phyloP scores from a whole-genome alignment of 2,113 vertebrate genomes.

The Smithornis capensis region DNA sequence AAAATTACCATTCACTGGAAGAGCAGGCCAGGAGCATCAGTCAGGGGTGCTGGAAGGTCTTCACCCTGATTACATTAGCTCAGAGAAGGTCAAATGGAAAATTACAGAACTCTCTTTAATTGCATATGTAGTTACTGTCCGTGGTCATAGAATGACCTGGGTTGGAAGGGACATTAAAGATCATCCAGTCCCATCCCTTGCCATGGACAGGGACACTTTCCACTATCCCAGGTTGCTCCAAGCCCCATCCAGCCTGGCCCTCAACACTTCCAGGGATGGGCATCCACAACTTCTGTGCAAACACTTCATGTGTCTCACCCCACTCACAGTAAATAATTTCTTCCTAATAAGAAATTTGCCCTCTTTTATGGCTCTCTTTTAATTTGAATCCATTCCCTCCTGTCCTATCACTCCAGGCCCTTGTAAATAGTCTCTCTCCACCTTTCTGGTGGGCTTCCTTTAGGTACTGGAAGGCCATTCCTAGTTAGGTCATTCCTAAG shows the following conservation, averaged over 20 bases:
- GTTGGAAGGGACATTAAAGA: not conserved
- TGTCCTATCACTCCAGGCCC: not conserved
- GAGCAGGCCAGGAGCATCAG: not conserved
- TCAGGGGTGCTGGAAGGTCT: constrained; percentile 7
- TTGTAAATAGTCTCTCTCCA: not conserved
- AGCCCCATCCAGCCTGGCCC: not conserved
- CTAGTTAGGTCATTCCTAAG: not conserved
- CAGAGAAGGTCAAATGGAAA: constrained; percentile 37
- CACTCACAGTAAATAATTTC: not conserved
- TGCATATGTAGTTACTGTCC: constrained; percentile 14
- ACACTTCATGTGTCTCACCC: not conserved
- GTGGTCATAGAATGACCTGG: not conserved
- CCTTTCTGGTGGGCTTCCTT: not conserved
- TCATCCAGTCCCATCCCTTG: not conserved
- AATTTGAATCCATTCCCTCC: not conserved
- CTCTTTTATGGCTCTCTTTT: not conserved
- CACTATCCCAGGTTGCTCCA: not conserved
- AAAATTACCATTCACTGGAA: constrained; percentile 11
- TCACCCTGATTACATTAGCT: constrained; percentile 11
- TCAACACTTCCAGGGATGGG: not conserved
- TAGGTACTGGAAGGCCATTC: not conserved
- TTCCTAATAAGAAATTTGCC: not conserved
- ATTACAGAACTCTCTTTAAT: constrained; percentile 7
- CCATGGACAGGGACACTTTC: not conserved
- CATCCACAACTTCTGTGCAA: not conserved